phyloP scores from a whole-genome alignment of 2,797 vertebrate species.

The Sorex maritimensis region DNA sequence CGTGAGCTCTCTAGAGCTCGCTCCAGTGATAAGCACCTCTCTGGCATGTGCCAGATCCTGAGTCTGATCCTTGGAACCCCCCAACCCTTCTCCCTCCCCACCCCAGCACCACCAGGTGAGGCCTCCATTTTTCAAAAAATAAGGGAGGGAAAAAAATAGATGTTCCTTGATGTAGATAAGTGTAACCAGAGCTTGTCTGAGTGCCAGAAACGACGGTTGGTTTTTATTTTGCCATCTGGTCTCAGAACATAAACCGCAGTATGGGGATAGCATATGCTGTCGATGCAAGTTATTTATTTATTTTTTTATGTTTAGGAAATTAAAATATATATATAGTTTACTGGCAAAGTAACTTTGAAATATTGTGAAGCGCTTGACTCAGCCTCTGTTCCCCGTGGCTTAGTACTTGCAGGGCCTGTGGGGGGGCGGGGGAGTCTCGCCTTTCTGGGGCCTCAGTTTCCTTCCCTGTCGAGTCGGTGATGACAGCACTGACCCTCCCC shows the following conservation, averaged over 20 bases:
- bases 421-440: not conserved
- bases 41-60: too few species aligned
- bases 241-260: slow-evolving; percentile 70
- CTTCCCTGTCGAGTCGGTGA: not conserved
- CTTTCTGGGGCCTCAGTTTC: slow-evolving; percentile 13
- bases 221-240: slow-evolving; percentile 73
- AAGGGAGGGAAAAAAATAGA: not conserved
- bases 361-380: slow-evolving; percentile 12
- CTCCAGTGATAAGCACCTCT: not conserved
- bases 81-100: too few species aligned
- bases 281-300: slow-evolving; percentile 1
- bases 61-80: not conserved
- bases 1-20: not conserved
- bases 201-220: slow-evolving; percentile 38
- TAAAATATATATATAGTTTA: slow-evolving; percentile 62
- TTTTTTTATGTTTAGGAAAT: slow-evolving; percentile 58
- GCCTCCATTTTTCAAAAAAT: not conserved
- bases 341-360: slow-evolving; percentile 67
- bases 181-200: slow-evolving; percentile 52
- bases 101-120: not conserved
- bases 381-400: slow-evolving; percentile 19
- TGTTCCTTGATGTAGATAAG: not conserved
- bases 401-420: not conserved
- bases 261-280: slow-evolving; percentile 63
- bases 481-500: not conserved